Percentiles rank a stretch among this genome's conserved stretches.
Evolutionary conservation across 2,888 invertebrate genomes (phyloP).

Genomic region (Drosophila incognita): DNA sequence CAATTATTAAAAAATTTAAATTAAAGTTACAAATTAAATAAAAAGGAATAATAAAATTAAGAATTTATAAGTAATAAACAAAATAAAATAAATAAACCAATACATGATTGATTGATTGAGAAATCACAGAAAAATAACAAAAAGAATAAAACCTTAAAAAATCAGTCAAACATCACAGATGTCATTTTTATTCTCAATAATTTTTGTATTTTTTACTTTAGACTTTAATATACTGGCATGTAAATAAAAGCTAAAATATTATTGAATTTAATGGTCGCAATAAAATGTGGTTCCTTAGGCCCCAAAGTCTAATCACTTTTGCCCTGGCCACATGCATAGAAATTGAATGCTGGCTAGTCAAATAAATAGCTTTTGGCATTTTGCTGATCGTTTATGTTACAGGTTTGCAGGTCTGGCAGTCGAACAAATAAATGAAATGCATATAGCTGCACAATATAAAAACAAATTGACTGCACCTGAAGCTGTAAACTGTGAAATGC

Average conservation of each 20-base stretch:
- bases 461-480: conserved; percentile 62
- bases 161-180: background rate
- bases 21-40: too few species aligned
- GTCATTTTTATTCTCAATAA: background rate
- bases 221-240: background rate
- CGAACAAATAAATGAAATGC: conserved; percentile 9
- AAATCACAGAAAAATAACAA: background rate
- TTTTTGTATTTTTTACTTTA: background rate
- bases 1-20: too few species aligned
- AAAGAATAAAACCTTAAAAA: background rate
- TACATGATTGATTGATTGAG: background rate
- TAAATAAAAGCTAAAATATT: background rate
- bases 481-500: conserved; percentile 33
- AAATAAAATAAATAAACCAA: background rate
- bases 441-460: conserved; percentile 26
- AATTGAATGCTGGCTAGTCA: conserved; percentile 19
- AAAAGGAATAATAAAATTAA: too few species aligned
- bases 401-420: conserved; percentile 15
- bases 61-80: too few species aligned
- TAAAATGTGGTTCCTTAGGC: background rate
- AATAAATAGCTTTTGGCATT: conserved; percentile 45
- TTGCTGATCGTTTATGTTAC: conserved; percentile 11
- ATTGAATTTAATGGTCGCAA: background rate
- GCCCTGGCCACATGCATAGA: conserved; percentile 4
- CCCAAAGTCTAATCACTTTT: conserved; percentile 14